Evolutionary conservation across 2,888 invertebrate species (phyloP), one percentile per base, ranked within the genome.

Genomic region (Erannis defoliaria): DNA sequence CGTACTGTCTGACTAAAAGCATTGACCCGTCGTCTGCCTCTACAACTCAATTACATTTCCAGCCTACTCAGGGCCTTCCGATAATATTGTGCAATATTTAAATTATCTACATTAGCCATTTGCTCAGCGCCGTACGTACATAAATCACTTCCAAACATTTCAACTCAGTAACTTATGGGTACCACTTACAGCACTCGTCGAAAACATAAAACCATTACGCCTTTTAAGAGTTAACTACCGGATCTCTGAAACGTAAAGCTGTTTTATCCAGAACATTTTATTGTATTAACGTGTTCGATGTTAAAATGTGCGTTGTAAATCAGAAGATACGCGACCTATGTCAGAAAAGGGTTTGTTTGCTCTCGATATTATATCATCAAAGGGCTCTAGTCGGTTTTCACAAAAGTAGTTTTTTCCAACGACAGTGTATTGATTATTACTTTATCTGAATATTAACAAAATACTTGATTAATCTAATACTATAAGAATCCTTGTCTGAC

Each of bases 311-410:
- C 62, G 62, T 67, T 60, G 74, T 78, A 75, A 75, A 80, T 78
- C 73, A 75, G 66, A 67, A 46, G 40, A 71, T 67, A 59, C 62
- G 58, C 60, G 62, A 64, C 46, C 51, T 55, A 66, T 73, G 73
- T 74, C 74, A 26, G 61, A 70, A 74, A 77, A 70, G 68, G 70
- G 66, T 66, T 71, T 60, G 57, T 56, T 55, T 51, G 38, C 64
- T 68, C 71, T 66, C 67, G 72, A 77, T 85, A 75, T 76, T 82
- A 70, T 66, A 71, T 82, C 81, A 74, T 88, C 88, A 86, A 88
- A 88, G 83, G 73, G 63, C 69, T 75, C 64, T 68, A 66, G 73
- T 62, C 72, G 75, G 64, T 72, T 70, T 78, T 82, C 77, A 70
- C 66, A 71, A 67, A 76, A 74, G 70, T n/a, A 71, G 73, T 72